phyloP scores from a whole-genome alignment of 2,113 vertebrate genomes.

The Calypte anna region DNA sequence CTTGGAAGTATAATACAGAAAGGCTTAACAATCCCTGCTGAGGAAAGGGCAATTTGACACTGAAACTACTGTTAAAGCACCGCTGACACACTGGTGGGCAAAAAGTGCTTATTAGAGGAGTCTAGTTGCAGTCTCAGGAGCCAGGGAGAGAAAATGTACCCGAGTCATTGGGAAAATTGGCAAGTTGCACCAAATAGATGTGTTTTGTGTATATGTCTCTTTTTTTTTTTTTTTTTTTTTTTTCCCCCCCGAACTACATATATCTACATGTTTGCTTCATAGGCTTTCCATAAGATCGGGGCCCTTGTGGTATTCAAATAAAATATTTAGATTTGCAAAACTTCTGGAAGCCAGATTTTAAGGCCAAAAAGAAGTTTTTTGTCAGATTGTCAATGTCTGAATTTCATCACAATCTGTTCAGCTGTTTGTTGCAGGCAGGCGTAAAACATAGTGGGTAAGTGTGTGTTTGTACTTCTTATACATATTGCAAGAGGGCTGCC shows the following conservation, averaged over 20 bases:
- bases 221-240: not conserved
- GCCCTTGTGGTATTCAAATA: constrained; percentile 73
- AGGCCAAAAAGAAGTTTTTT: constrained; percentile 78
- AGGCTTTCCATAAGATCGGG: constrained; percentile 75
- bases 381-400: constrained; percentile 81
- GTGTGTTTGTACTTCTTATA: constrained; percentile 79
- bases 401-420: constrained; percentile 84
- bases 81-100: constrained; percentile 77
- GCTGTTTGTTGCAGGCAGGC: constrained; percentile 82
- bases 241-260: not conserved
- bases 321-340: constrained; percentile 83
- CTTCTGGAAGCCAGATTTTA: constrained; percentile 80
- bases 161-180: constrained; percentile 55
- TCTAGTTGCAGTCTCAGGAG: constrained; percentile 62
- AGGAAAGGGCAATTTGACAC: constrained; percentile 83
- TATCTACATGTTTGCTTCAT: constrained; percentile 76
- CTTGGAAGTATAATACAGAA: constrained; percentile 82
- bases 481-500: constrained; percentile 72
- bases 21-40: constrained; percentile 82
- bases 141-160: constrained; percentile 44
- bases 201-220: constrained; percentile 15
- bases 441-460: constrained; percentile 73
- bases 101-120: constrained; percentile 79
- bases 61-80: constrained; percentile 79
- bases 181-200: constrained; percentile 57